A percentile compares a stretch with the other conserved stretches of the same genome.
Conservation (phyloP, 2,888 invertebrate genomes). For the Chromoteleia sp. region DNA sequence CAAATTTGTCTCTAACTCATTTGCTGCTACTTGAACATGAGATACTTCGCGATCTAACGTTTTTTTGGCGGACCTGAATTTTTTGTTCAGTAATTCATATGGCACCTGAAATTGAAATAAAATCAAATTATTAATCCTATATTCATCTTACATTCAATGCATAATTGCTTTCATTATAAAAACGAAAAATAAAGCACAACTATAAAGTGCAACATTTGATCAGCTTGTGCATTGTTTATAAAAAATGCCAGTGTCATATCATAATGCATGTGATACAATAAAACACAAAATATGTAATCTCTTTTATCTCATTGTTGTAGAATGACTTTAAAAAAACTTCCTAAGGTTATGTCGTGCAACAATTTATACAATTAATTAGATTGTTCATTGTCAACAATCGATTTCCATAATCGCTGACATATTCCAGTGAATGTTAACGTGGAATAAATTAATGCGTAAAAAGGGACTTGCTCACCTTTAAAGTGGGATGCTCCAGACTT, state of each 20-base stretch:
- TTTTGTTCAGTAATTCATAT: slow-evolving; percentile 98
- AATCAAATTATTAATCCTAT: background rate
- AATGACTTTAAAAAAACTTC: background rate
- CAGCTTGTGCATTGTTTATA: no score
- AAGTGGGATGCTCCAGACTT: slow-evolving; percentile 97
- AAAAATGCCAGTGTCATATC: no score
- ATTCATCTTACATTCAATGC: background rate
- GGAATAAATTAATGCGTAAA: slow-evolving; percentile 23
- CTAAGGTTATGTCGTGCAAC: slow-evolving; percentile 19
- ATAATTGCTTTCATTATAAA: background rate
- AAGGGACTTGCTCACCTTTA: slow-evolving; percentile 89
- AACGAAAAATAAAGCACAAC: no score
- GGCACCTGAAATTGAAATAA: slow-evolving; percentile 89
- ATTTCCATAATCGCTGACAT: slow-evolving; percentile 24
- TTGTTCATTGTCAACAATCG: slow-evolving; percentile 1
- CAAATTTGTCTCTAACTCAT: slow-evolving; percentile 91
- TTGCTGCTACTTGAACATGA: slow-evolving; percentile 92
- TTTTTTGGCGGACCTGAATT: slow-evolving; percentile 97
- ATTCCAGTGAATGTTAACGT: background rate
- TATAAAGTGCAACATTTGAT: no score
- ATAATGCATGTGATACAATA: background rate
- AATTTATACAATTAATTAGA: background rate
- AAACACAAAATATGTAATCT: background rate
- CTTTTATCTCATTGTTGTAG: background rate
- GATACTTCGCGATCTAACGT: slow-evolving; percentile 96